phyloP scores from a whole-genome alignment of 1,140 invertebrate genomes.

The Zaprionus ornatus region DNA sequence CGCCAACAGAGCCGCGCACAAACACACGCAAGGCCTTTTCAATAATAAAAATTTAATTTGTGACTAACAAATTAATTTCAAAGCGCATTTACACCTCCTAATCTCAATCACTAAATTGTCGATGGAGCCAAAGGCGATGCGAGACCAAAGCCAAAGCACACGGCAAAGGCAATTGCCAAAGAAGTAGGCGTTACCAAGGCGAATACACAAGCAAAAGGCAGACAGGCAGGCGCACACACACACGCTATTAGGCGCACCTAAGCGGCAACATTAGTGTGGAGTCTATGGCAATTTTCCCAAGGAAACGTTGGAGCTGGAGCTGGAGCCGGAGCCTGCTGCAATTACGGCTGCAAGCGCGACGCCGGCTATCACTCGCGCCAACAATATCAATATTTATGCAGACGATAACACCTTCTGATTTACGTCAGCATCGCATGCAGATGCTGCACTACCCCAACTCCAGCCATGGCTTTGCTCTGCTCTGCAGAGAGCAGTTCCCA shows the following conservation, averaged over 20 bases:
- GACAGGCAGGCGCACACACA: conserved; percentile 20
- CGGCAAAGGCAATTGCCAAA: conserved; percentile 38
- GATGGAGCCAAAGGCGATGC: conserved; percentile 52
- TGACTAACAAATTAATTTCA: conserved; percentile 78
- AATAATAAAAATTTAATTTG: conserved; percentile 83
- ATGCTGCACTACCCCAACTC: conserved; percentile 48
- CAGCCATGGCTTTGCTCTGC: neutral
- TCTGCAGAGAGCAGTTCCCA: conserved; percentile 12
- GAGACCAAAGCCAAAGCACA: conserved; percentile 22
- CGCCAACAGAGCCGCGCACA: conserved; percentile 37
- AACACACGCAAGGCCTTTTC: conserved; percentile 71
- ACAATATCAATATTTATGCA: conserved; percentile 83
- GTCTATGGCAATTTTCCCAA: conserved; percentile 69
- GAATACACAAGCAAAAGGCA: conserved; percentile 28
- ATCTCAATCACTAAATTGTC: conserved; percentile 80
- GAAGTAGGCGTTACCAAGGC: conserved; percentile 60
- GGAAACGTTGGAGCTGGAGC: conserved; percentile 28
- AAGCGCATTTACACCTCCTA: conserved; percentile 80
- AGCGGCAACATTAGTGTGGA: conserved; percentile 65
- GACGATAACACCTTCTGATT: conserved; percentile 82
- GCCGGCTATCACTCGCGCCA: conserved; percentile 79
- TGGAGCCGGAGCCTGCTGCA: conserved; percentile 55
- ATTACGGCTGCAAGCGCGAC: conserved; percentile 79
- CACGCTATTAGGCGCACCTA: conserved; percentile 75
- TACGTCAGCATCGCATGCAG: conserved; percentile 77